phyloP scores from a whole-genome alignment of 2,888 invertebrate genomes.

The Ephialtes manifestator region DNA sequence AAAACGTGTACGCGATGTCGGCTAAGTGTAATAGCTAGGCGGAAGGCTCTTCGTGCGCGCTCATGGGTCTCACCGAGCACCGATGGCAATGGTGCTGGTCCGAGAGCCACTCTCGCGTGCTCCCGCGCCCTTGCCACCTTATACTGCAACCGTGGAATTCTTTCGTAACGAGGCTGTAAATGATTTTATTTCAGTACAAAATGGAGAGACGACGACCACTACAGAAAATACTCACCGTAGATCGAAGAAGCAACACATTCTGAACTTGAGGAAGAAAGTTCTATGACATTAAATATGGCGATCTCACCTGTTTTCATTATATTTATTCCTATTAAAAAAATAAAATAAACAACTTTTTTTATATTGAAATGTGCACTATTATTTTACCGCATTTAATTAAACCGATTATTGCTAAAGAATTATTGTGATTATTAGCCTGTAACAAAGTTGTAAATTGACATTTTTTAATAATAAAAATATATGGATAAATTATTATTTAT shows the following conservation, averaged over 20 bases:
- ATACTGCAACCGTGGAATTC: slow-evolving; percentile 35
- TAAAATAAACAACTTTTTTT: too few relatives aligned
- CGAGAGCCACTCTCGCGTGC: slow-evolving; percentile 25
- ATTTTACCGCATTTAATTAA: too few relatives aligned
- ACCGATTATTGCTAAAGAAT: too few relatives aligned
- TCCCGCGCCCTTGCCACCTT: slow-evolving; percentile 10
- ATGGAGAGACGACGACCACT: slow-evolving; percentile 13
- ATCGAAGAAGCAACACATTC: neutral
- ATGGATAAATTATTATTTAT: too few relatives aligned
- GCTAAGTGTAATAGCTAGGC: slow-evolving; percentile 56
- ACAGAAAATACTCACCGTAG: slow-evolving; percentile 3
- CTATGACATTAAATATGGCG: too few relatives aligned
- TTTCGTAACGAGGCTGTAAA: slow-evolving; percentile 58
- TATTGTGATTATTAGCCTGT: neutral
- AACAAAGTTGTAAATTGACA: too few relatives aligned
- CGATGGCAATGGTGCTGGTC: neutral
- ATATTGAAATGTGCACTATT: too few relatives aligned
- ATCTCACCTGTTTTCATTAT: too few relatives aligned
- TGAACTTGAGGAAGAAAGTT: neutral
- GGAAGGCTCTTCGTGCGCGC: slow-evolving; percentile 40
- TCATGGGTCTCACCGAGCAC: slow-evolving; percentile 4
- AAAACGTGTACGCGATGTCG: slow-evolving; percentile 55
- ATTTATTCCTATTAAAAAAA: too few relatives aligned
- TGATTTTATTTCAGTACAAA: slow-evolving; percentile 56
- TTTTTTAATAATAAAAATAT: too few relatives aligned